phyloP scores from a whole-genome alignment of 2,113 vertebrate genomes.

The Tachycineta bicolor region DNA sequence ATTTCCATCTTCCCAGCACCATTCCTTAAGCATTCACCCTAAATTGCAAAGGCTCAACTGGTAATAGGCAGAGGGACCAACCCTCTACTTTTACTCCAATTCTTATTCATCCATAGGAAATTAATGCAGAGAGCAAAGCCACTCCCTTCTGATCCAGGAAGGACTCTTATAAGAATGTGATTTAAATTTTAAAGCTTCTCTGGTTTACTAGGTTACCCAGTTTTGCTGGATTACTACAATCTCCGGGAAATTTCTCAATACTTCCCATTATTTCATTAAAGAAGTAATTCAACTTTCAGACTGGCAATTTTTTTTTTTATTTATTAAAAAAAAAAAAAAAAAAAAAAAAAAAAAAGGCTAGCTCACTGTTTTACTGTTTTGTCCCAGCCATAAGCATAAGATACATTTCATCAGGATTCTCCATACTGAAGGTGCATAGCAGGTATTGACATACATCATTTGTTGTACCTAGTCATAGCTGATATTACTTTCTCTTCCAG shows the following conservation, averaged over 20 bases:
- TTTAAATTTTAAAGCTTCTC: background rate
- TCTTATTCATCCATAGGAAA: background rate
- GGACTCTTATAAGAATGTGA: background rate
- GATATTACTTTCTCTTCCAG: background rate
- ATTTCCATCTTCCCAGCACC: background rate
- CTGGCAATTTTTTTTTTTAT: background rate
- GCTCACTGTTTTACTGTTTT: background rate
- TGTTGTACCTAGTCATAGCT: background rate
- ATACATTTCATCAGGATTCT: background rate
- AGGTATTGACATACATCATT: background rate
- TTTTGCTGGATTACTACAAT: background rate
- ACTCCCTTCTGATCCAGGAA: background rate
- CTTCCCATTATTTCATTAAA: background rate
- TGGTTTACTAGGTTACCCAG: background rate
- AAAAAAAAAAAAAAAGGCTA: too few species aligned
- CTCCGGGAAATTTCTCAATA: background rate
- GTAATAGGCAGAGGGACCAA: background rate
- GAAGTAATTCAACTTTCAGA: background rate
- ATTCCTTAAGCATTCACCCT: background rate
- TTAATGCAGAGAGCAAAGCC: background rate
- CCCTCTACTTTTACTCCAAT: fast-evolving
- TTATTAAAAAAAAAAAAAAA: too few species aligned
- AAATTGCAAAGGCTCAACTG: background rate
- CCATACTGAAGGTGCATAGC: background rate
- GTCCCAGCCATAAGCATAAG: background rate